Evolutionary conservation across 1,140 invertebrate species (phyloP).

Genomic region (Bombyx mori): DNA sequence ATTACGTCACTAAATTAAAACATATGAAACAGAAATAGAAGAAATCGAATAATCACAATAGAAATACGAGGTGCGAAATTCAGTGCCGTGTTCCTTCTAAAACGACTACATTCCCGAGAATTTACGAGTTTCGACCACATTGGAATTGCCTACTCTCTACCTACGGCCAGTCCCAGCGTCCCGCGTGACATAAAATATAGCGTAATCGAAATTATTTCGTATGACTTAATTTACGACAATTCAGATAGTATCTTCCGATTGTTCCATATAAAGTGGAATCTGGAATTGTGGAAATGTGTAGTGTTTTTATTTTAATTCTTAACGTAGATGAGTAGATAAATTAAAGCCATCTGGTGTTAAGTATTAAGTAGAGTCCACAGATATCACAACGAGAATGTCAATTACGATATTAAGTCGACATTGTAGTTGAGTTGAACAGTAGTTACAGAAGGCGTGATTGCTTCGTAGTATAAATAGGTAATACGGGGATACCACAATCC

Average conservation of each 20-base stretch:
- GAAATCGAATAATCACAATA: conserved; percentile 1
- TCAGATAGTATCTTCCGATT: conserved; percentile 5
- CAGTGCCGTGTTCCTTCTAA: background rate
- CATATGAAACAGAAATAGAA: too few species aligned
- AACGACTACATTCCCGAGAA: conserved; percentile 1
- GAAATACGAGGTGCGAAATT: background rate
- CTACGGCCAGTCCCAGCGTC: conserved; percentile 2
- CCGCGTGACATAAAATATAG: conserved; percentile 13
- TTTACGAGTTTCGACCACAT: background rate
- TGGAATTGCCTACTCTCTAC: conserved; percentile 1
- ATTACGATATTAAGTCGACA: too few species aligned
- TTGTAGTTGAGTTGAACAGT: too few species aligned
- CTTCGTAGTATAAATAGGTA: too few species aligned
- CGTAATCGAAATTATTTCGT: conserved; percentile 12
- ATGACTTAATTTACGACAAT: conserved; percentile 14
- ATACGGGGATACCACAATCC: too few species aligned
- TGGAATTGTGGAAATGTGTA: background rate
- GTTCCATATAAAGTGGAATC: conserved; percentile 1
- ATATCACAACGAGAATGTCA: too few species aligned
- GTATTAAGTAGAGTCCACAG: too few species aligned
- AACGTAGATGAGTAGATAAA: too few species aligned
- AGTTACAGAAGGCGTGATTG: too few species aligned
- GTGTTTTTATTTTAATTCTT: background rate
- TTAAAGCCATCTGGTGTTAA: too few species aligned
- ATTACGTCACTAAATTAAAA: too few species aligned